Conservation (phyloP, 2,888 invertebrate genomes). For the Malachius bipustulatus region DNA sequence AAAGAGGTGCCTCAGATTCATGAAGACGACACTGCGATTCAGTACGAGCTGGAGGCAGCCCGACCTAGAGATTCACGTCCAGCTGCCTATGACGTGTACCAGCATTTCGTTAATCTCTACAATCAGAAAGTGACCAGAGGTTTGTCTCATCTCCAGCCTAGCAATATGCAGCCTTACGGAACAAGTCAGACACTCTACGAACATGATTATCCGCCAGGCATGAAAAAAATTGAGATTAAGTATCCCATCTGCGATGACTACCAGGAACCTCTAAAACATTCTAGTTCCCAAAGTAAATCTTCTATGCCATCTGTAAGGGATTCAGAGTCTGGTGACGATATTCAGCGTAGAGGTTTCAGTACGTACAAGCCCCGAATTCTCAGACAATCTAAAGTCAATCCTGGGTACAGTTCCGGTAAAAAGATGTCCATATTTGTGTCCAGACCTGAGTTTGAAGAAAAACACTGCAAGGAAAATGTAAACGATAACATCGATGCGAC, state of each 20-base stretch:
- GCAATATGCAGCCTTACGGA: background rate
- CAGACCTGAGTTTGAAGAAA: background rate
- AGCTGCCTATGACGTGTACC: background rate
- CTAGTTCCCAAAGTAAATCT: background rate
- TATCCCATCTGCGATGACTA: background rate
- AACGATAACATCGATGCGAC: background rate
- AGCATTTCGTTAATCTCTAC: background rate
- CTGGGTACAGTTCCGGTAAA: background rate
- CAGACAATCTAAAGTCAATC: background rate
- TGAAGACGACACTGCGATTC: background rate
- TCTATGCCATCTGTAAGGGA: too few relatives aligned
- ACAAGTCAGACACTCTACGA: background rate
- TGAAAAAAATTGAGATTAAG: background rate
- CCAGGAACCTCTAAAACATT: too few relatives aligned
- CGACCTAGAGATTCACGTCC: background rate
- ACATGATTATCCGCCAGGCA: too few relatives aligned
- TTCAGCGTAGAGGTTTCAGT: background rate
- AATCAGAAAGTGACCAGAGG: background rate
- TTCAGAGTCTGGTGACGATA: too few relatives aligned
- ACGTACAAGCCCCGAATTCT: background rate
- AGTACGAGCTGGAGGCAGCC: background rate
- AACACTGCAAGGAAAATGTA: background rate
- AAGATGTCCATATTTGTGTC: background rate
- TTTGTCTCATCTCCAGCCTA: background rate
- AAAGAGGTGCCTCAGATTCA: too few relatives aligned